Conservation (phyloP, 2,888 invertebrate species). For the Alentia gelatinosa region DNA sequence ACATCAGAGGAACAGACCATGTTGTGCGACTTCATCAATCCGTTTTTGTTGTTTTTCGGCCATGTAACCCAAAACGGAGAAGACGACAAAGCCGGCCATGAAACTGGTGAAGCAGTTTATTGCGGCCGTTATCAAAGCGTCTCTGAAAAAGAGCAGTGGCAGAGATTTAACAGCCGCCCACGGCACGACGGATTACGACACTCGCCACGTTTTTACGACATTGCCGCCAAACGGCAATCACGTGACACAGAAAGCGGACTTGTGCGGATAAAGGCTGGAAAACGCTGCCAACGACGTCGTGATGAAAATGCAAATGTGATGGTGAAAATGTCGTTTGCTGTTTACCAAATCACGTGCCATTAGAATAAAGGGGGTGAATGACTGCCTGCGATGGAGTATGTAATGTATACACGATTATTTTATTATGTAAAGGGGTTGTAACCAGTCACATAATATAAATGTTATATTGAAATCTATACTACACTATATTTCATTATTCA, state of each 20-base stretch:
- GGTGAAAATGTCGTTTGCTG: too few relatives aligned
- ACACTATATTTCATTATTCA: too few relatives aligned
- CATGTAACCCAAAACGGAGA: conserved; percentile 85
- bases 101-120: conserved; percentile 78
- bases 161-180: not conserved
- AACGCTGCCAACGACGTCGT: too few relatives aligned
- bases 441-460: too few relatives aligned
- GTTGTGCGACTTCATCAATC: conserved; percentile 92
- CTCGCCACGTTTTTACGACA: not conserved
- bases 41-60: conserved; percentile 92
- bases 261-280: too few relatives aligned
- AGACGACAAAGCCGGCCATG: conserved; percentile 79
- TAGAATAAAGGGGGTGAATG: too few relatives aligned
- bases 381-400: too few relatives aligned
- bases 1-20: conserved; percentile 84
- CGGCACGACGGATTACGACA: not conserved
- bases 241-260: not conserved
- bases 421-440: too few relatives aligned
- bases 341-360: too few relatives aligned
- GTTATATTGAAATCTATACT: too few relatives aligned
- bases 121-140: conserved; percentile 76
- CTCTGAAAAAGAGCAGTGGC: conserved; percentile 66
- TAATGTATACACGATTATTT: too few relatives aligned
- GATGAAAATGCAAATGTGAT: too few relatives aligned
- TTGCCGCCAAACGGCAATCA: not conserved